phyloP scores from a whole-genome alignment of 2,888 invertebrate genomes.

The Glaucopsyche alexis region DNA sequence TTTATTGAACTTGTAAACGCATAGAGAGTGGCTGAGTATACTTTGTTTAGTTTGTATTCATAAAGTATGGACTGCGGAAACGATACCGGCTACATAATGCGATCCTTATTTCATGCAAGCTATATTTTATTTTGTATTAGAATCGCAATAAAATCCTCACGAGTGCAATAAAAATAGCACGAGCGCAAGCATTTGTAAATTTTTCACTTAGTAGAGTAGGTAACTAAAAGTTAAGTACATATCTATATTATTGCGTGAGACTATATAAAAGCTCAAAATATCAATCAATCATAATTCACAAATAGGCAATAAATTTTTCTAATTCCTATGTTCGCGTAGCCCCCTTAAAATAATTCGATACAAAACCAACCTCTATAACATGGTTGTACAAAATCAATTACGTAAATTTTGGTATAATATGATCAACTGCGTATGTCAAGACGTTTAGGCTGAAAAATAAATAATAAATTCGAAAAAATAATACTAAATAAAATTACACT shows the following conservation, averaged over 20 bases:
- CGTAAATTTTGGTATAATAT: no score
- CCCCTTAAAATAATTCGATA: no score
- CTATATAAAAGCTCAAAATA: no score
- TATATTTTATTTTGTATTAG: neutral
- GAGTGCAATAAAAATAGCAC: neutral
- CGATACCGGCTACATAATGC: conserved; percentile 29
- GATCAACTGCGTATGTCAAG: no score
- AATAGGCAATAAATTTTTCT: no score
- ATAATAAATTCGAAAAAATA: neutral
- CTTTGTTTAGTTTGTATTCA: conserved; percentile 35
- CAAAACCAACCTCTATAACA: no score
- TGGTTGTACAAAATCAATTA: no score
- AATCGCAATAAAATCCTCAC: neutral
- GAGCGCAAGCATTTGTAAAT: neutral
- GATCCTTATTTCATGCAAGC: conserved; percentile 33
- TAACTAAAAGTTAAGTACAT: neutral
- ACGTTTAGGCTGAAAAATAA: neutral
- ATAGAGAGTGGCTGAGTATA: conserved; percentile 29
- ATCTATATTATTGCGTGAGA: no score
- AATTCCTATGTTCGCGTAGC: no score
- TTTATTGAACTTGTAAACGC: neutral
- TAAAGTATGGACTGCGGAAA: conserved; percentile 31
- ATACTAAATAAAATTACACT: neutral
- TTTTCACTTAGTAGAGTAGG: neutral
- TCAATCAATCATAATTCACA: no score